These are phyloP conservation scores for Triplophysa dalaica DNA, from an alignment of 2,113 vertebrate species.

Conservation along the genomic window DNA sequence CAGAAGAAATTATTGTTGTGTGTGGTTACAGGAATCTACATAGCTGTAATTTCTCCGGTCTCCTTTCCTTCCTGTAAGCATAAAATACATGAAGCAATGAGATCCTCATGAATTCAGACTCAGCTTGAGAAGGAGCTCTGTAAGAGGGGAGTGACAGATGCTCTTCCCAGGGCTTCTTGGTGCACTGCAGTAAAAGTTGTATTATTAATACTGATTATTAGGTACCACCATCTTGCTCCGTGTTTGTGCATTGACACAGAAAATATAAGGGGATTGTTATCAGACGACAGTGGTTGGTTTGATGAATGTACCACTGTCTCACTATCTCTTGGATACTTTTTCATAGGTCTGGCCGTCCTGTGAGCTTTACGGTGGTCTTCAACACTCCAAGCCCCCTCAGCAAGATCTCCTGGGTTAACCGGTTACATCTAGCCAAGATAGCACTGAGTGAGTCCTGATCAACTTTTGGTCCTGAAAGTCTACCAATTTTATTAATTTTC, in stretches of 20 bases:
- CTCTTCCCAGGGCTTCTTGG: constrained; percentile 1
- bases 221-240: constrained; percentile 3
- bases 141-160: constrained; percentile 3
- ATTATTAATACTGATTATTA: constrained; percentile 35
- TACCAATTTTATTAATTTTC: too few species aligned
- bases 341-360: constrained; percentile 87
- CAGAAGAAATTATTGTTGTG: constrained; percentile 1
- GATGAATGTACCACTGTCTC: neutral
- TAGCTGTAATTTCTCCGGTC: neutral
- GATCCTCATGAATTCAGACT: neutral
- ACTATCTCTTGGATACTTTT: constrained; percentile 38
- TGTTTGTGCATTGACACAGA: neutral
- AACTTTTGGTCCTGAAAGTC: too few species aligned
- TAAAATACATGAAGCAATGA: neutral
- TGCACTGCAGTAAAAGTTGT: constrained; percentile 23
- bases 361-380: constrained; percentile 96
- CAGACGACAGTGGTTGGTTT: neutral
- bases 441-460: constrained; percentile 81
- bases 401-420: constrained; percentile 97
- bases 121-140: constrained; percentile 17
- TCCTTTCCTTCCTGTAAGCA: neutral
- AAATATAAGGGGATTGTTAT: neutral
- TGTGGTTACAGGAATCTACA: constrained; percentile 5
- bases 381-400: constrained; percentile 92
- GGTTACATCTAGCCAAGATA: constrained; percentile 90